Percentiles rank a stretch among this genome's conserved stretches.
Conservation (phyloP, 2,888 invertebrate genomes). For the Campopleginae sp. region DNA sequence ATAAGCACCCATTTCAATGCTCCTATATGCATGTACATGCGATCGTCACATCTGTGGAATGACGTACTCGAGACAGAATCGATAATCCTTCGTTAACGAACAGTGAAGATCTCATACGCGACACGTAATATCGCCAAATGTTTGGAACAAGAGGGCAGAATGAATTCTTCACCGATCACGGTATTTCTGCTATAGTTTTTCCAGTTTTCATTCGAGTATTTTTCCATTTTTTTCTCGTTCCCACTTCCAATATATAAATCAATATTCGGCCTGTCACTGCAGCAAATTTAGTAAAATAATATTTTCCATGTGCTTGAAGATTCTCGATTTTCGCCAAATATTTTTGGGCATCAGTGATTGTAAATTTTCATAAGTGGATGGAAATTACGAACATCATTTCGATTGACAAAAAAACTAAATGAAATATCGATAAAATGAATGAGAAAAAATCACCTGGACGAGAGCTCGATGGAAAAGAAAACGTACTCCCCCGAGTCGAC, state of each 20-base stretch:
- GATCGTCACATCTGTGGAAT: conserved; percentile 16
- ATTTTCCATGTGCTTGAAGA: background rate
- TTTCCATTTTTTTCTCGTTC: background rate
- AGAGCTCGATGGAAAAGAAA: conserved; percentile 98
- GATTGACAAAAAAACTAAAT: background rate
- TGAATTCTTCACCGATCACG: conserved; percentile 2
- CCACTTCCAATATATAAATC: background rate
- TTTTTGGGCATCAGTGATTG: too few relatives aligned
- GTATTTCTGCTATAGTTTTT: background rate
- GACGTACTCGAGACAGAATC: conserved; percentile 40
- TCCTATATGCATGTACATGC: background rate
- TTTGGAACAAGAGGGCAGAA: background rate
- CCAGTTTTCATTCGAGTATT: background rate
- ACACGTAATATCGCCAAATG: conserved; percentile 6
- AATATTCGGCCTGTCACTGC: too few relatives aligned
- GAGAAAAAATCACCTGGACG: conserved; percentile 92
- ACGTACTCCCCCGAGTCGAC: conserved; percentile 98
- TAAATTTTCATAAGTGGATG: too few relatives aligned
- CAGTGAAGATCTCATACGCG: background rate
- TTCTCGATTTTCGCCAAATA: too few relatives aligned
- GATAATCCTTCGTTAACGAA: conserved; percentile 28
- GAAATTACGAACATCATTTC: background rate
- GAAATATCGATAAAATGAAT: background rate
- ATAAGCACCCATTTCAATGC: background rate
- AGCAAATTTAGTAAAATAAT: background rate